Evolutionary conservation across 2,797 vertebrate genomes (phyloP), one percentile per base, ranked within the genome.

Genomic region (Mus minutoides): DNA sequence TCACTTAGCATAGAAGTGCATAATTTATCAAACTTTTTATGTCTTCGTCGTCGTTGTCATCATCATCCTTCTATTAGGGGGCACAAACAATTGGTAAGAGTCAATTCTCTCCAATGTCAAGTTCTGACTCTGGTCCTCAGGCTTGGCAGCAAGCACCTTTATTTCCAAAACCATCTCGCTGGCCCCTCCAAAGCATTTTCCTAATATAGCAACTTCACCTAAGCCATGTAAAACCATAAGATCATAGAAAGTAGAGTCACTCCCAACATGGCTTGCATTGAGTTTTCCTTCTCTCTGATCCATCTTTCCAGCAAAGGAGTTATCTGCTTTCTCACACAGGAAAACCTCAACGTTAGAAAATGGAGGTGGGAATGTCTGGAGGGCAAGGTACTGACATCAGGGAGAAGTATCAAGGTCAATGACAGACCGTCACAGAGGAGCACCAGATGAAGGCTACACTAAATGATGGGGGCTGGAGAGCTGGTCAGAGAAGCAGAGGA

Each of bases 1-100:
- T 93, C 94, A 96, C 3, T 86, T 62, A 78, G 43, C 37, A 49
- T 64, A 62, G 56, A 94, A 94, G 87, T 40, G 49, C n/a, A 82
- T 29, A 88, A 7, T 67, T 96, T 91, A 85, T 95, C 43, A 60
- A 80, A 49, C 17, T 34, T 49, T 67, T 85, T 85, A 52, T 2
- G 10, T 62, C 0, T 3, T 46, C 0, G 0, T 43, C 26, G 19
- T 31, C 3, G 6, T 58, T 5, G 58, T 60, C 4, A 7, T 21
- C 11, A 31, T 31, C 29, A n/a, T 85, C 64, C 5, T 64, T 40
- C 34, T 49, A 49, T 34, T 46, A 29, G n/a, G 24, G 24, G n/a
- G 24, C 8, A 82, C 6, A 17, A 21, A n/a, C 60, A 67, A 22
- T 34, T 85, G 19, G 19, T 11, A 67, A 16, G 40, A 67, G 29